Base-by-base conservation (phyloP, 2,797 vertebrate genomes). In the Siniperca scherzeri region DNA sequence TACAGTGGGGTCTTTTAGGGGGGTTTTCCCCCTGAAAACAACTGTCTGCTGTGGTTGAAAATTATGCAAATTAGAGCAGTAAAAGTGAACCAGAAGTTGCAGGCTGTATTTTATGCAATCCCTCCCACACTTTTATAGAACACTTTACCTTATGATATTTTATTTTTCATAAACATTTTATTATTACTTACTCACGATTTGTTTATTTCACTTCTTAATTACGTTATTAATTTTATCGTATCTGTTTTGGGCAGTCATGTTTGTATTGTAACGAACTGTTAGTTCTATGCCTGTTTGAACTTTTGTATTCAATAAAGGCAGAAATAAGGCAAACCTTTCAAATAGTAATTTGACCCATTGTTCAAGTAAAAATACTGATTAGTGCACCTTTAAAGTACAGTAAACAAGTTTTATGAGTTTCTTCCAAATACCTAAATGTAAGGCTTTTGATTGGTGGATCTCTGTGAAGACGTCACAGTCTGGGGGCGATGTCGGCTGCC, bases 361-460 rank as follows among this genome's bases (percentile, higher is more conserved):
- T 30, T 21, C 9, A 21, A 12, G 42, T 50, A 30, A 21, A 22
- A 14, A 21, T 8, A 4, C 3, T 10, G n/a, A 36, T 36, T n/a
- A 56, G 25, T 46, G 12, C 55, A 59, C 16, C 25, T 57, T 59
- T 36, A 4, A 46, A 11, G 19, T 10, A n/a, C 19, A 30, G 30
- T 30, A 30, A 48, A 33, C 1, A 40, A 4, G 22, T 67, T 38
- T 13, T 50, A 22, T 46, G 42, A 16, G 6, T 16, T 17, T 55
- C 27, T 7, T 17, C 9, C 22, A 3, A 2, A 21, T 40, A 27
- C 2, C n/a, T 30, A 27, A 44, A 60, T 7, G 10, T 25, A 12
- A 25, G 33, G 44, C 21, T 38, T 60, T 4, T 80, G 73, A 81
- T 80, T 74, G 71, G 77, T 64, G 70, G 60, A 59, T 7, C 19